These are phyloP conservation scores for Chromoteleia sp. DNA, from an alignment of 2,888 invertebrate species.

Conservation along the genomic window DNA sequence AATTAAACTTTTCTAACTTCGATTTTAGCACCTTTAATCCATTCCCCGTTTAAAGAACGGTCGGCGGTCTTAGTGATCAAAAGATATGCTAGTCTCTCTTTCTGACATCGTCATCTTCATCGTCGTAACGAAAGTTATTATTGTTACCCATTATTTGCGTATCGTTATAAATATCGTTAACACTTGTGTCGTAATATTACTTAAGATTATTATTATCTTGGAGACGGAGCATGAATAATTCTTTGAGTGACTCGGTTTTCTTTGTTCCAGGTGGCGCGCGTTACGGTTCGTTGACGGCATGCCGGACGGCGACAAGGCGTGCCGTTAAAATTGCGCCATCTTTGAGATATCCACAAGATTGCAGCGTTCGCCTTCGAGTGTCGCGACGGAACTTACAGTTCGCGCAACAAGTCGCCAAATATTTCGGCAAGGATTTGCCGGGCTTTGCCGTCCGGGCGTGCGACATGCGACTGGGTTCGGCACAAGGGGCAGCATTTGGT, in stretches of 20 bases:
- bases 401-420: conserved; percentile 42
- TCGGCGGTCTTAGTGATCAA: conserved; percentile 27
- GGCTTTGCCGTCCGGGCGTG: background rate
- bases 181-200: conserved; percentile 39
- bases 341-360: conserved; percentile 17
- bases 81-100: conserved; percentile 41
- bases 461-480: conserved; percentile 5
- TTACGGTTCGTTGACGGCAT: background rate
- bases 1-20: no score
- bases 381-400: conserved; percentile 22
- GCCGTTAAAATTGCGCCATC: conserved; percentile 4
- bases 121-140: conserved; percentile 40
- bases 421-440: conserved; percentile 11
- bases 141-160: conserved; percentile 42
- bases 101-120: conserved; percentile 31
- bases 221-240: conserved; percentile 60
- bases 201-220: conserved; percentile 60
- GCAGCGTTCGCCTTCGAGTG: background rate
- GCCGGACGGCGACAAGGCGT: background rate
- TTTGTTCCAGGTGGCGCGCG: conserved; percentile 6
- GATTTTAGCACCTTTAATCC: no score
- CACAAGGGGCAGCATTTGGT: conserved; percentile 35
- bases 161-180: conserved; percentile 53
- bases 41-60: background rate
- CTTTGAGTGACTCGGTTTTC: conserved; percentile 15